Base-by-base conservation (phyloP, 2,888 invertebrate species). In the Phorcus lineatus region DNA sequence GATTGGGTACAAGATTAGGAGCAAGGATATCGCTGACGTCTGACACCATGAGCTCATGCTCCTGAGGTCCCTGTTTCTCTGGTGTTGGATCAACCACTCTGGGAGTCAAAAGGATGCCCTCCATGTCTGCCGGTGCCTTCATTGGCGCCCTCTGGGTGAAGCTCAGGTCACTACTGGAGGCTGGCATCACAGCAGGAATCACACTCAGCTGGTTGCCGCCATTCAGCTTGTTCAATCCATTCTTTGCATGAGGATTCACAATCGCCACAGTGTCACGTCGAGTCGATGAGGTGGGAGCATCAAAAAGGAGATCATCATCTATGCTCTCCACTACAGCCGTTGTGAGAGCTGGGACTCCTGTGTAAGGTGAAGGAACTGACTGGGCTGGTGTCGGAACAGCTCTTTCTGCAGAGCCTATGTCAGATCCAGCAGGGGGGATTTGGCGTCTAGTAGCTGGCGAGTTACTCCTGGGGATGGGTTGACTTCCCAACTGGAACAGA, bases 261-360 rank as follows among this genome's bases (percentile, higher is more conserved):
- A 78, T 31, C 67, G 74, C 2, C 52, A 40, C 53, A 47, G 52
- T 4, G 1, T 52, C 53, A 16, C 19, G 52, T 53, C 47, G 17
- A 52, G 54, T 81, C 16, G 79, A 66, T 19, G 74, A 9, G 4
- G 80, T 70, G 1, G 82, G 84, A 19, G 77, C 84, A 31, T 79
- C 88, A 84, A 89, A 88, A 74, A 90, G 81, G 70, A 88, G 75
- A 31, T 90, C 90, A 79, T 90, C 90, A 77, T 89, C 88, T 80
- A 90, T 82, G 83, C 89, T 90, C n/a, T 88, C 89, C n/a, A 24
- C 53, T 3, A 74, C n/a, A 74, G 74, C 47, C 0, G 74, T 52
- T 24, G 67, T 11, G 7, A 24, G 22, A 6, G 53, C 19, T 1
- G 24, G 74, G 52, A 24, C 47, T 22, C 22, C 52, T 16, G 19